Conservation (phyloP, 2,888 invertebrate genomes). For the Drosophila fulvimacula region DNA sequence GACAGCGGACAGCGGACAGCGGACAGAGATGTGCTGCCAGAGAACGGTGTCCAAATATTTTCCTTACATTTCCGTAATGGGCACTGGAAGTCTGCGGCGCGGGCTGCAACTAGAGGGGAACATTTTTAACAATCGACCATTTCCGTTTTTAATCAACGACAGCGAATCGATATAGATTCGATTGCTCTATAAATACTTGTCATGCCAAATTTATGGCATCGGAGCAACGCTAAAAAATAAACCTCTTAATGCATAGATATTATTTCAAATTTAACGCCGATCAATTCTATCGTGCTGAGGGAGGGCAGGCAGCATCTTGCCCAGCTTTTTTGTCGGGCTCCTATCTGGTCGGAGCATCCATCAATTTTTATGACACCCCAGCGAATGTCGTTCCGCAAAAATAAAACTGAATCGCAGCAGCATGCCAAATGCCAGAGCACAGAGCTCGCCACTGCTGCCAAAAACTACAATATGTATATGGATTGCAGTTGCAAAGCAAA, state of each 20-base stretch:
- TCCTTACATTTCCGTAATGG: slow-evolving; percentile 56
- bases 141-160: slow-evolving; percentile 63
- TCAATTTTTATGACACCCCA: slow-evolving; percentile 75
- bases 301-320: slow-evolving; percentile 34
- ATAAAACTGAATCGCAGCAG: slow-evolving; percentile 21
- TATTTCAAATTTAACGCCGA: slow-evolving; percentile 66
- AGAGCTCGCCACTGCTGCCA: slow-evolving; percentile 5
- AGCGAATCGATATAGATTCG: slow-evolving; percentile 54
- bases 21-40: not conserved
- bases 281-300: slow-evolving; percentile 56
- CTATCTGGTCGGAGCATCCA: slow-evolving; percentile 46
- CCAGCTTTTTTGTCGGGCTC: slow-evolving; percentile 12
- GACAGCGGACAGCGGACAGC: no score
- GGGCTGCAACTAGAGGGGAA: slow-evolving; percentile 16
- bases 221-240: slow-evolving; percentile 14
- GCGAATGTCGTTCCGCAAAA: slow-evolving; percentile 51
- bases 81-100: slow-evolving; percentile 15
- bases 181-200: slow-evolving; percentile 74
- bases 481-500: slow-evolving; percentile 23
- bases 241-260: slow-evolving; percentile 39
- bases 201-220: slow-evolving; percentile 53
- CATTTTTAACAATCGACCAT: slow-evolving; percentile 50
- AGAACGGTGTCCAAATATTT: slow-evolving; percentile 57
- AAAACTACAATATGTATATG: slow-evolving; percentile 57
- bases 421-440: slow-evolving; percentile 50